Evolutionary conservation across 2,888 invertebrate genomes (phyloP).

Genomic region (Elgonia sp.): DNA sequence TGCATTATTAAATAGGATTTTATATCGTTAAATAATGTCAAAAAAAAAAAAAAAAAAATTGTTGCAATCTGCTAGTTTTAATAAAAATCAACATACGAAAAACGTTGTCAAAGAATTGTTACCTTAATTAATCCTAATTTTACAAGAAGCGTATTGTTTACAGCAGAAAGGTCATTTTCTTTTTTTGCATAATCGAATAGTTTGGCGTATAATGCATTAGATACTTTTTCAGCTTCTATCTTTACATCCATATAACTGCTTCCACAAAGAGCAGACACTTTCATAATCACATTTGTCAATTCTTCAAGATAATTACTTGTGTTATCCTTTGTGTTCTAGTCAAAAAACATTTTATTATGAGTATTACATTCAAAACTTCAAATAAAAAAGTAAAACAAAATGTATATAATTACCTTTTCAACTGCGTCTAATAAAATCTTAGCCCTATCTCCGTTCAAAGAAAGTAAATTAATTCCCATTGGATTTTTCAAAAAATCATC

Average conservation of each 20-base stretch:
- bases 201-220: conserved; percentile 87
- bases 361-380: background rate
- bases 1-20: no score
- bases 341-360: background rate
- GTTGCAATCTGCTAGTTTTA: no score
- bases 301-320: conserved; percentile 82
- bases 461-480: conserved; percentile 87
- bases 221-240: conserved; percentile 86
- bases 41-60: no score
- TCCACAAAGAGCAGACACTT: conserved; percentile 88
- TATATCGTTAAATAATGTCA: no score
- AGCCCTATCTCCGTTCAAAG: conserved; percentile 86
- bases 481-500: conserved; percentile 87
- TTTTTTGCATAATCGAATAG: conserved; percentile 88
- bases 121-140: conserved; percentile 92
- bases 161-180: conserved; percentile 87
- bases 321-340: conserved; percentile 21
- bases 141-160: conserved; percentile 90
- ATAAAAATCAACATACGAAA: no score
- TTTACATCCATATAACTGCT: conserved; percentile 88
- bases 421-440: conserved; percentile 80
- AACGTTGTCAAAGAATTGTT: conserved; percentile 54
- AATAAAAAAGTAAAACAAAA: background rate
- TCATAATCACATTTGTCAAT: conserved; percentile 87
- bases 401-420: conserved; percentile 76